Base-by-base conservation (phyloP, 2,888 invertebrate species). In the Subacronicta megacephala region DNA sequence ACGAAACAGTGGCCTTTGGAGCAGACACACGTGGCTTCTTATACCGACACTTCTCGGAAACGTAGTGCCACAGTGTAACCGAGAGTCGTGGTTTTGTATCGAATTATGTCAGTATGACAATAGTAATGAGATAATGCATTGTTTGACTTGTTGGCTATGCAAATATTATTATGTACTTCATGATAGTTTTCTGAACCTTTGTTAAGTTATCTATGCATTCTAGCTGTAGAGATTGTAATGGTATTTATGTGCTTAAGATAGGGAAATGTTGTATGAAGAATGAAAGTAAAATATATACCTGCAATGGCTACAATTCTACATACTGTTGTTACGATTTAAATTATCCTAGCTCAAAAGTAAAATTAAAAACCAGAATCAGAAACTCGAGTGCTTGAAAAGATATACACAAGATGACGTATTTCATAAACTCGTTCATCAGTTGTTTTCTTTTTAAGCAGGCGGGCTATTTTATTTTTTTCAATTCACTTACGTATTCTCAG, bases 1-100 rank as follows among this genome's bases (percentile, higher is more conserved):
- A n/a, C n/a, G 51, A 60, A 60, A 51, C 41, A 31, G 31, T 60
- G 62, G 67, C 67, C 72, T 67, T 72, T 67, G 72, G 16, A 46
- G 5, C 36, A 10, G 2, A 0, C 17, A 52, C 41, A 72, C 44
- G 46, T 54, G 68, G 41, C 15, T 33, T 44, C 23, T 54, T 49
- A 47, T 59, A 12, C 7, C 17, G 7, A 26, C 44, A 9, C n/a
- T 52, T 49, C 49, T 38, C 17, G 16, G 51, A 42, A 65, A 29
- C 7, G 44, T 29, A 65, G 29, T 5, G 44, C 29, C 65, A 65
- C 44, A 70, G 71, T 36, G 13, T 70, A 57, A 36, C 16, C 0
- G 13, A 37, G 3, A 15, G 17, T 44, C 12, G 12, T 57, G 26
- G 31, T 67, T 54, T 54, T 42, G 51, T 45, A 47, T 26, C 13